These are phyloP conservation scores for Dreissena rostriformis DNA, from an alignment of 1,140 invertebrate species.

Conservation along the genomic window DNA sequence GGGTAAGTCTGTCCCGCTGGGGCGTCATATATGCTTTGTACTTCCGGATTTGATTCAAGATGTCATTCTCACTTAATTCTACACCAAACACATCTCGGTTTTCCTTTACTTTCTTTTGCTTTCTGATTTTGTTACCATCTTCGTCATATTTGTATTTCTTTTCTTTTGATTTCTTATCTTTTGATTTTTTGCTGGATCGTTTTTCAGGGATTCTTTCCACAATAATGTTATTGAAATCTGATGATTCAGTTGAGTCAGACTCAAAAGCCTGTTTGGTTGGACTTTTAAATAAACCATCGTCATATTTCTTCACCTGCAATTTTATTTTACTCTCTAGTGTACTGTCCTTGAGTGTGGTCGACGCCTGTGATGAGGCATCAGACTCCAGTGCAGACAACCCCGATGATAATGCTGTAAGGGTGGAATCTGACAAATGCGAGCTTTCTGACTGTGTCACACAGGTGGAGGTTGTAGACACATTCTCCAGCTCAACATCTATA, in stretches of 20 bases:
- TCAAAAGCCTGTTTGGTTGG: slow-evolving; percentile 31
- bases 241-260: slow-evolving; percentile 35
- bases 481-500: slow-evolving; percentile 65
- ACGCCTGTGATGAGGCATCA: slow-evolving; percentile 29
- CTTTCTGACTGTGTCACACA: slow-evolving; percentile 50
- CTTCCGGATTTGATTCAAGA: slow-evolving; percentile 34
- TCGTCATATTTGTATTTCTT: slow-evolving; percentile 45
- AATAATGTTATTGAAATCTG: slow-evolving; percentile 48
- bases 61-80: slow-evolving; percentile 36
- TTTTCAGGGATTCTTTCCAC: slow-evolving; percentile 43
- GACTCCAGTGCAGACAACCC: slow-evolving; percentile 9
- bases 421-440: slow-evolving; percentile 47
- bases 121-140: slow-evolving; percentile 36
- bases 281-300: slow-evolving; percentile 17
- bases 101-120: slow-evolving; percentile 33
- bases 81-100: slow-evolving; percentile 40
- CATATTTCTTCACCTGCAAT: slow-evolving; percentile 41
- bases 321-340: slow-evolving; percentile 38
- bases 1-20: slow-evolving; percentile 5
- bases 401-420: slow-evolving; percentile 27
- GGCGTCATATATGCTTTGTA: slow-evolving; percentile 46
- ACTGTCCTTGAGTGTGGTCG: slow-evolving; percentile 51
- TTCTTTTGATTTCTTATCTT: slow-evolving; percentile 43
- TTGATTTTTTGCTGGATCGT: slow-evolving; percentile 2
- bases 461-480: slow-evolving; percentile 71